Percentiles rank a stretch among this genome's conserved stretches.
These are phyloP conservation scores for Tolypeutes matacus DNA, from an alignment of 2,797 vertebrate genomes.

Conservation along the genomic window DNA sequence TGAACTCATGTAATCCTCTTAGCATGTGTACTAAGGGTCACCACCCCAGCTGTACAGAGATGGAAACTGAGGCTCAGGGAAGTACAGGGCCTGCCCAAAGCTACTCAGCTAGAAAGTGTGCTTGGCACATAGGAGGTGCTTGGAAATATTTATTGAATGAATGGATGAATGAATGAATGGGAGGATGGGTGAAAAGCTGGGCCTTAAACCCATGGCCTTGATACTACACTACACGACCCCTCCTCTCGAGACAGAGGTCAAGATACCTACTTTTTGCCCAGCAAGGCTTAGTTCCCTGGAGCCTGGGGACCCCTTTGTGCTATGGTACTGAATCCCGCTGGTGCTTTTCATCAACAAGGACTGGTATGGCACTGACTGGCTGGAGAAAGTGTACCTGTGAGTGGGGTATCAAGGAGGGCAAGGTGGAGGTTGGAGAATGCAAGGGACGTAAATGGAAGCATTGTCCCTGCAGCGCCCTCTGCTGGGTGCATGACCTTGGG, in stretches of 20 bases:
- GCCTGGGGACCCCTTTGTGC: not conserved
- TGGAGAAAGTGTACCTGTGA: not conserved
- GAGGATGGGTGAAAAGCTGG: not conserved
- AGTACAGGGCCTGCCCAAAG: not conserved
- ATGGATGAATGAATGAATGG: too few species aligned
- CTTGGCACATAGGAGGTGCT: not conserved
- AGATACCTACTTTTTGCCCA: not conserved
- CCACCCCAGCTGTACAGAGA: not conserved
- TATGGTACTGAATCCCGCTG: not conserved
- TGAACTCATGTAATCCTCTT: not conserved
- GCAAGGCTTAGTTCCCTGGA: not conserved
- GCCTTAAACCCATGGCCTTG: not conserved
- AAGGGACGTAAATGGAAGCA: too few species aligned
- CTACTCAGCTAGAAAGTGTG: not conserved
- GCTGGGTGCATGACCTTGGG: not conserved
- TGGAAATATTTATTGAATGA: not conserved
- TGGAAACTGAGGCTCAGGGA: constrained; percentile 24
- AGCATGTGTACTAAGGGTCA: not conserved
- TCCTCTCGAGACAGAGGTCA: not conserved
- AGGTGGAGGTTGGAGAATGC: not conserved
- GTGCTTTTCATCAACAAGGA: constrained; percentile 7
- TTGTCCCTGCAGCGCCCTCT: not conserved
- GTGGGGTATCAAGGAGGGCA: accelerated
- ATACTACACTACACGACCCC: not conserved
- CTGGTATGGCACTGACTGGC: not conserved